A percentile compares a stretch with the other conserved stretches of the same genome.
Conservation (phyloP, 2,888 invertebrate genomes). For the Protula sp. region DNA sequence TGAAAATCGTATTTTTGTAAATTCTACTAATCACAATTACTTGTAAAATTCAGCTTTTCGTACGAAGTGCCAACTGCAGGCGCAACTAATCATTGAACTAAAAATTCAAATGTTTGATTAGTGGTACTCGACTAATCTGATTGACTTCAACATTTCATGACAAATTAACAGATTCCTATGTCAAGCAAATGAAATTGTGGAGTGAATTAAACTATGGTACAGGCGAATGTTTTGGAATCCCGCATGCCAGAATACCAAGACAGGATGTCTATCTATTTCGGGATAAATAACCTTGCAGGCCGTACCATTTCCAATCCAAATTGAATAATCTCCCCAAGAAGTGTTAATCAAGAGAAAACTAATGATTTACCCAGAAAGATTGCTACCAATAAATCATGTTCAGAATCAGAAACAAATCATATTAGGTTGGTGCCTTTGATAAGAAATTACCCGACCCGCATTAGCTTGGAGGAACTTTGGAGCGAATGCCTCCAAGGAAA, state of each 20-base stretch:
- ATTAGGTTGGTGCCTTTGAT: no score
- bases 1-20: no score
- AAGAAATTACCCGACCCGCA: no score
- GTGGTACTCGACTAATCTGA: no score
- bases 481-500: no score
- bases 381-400: neutral
- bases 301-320: neutral
- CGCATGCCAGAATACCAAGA: neutral
- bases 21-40: no score
- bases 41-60: no score
- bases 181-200: neutral
- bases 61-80: no score
- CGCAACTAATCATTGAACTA: no score
- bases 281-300: neutral
- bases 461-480: no score
- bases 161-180: neutral
- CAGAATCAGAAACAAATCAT: neutral
- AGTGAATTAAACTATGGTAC: neutral
- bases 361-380: neutral
- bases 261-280: neutral
- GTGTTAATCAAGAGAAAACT: neutral
- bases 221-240: neutral
- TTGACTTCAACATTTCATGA: neutral
- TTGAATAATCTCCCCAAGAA: neutral
- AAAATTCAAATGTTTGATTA: no score